Evolutionary conservation across 1,140 invertebrate species (phyloP), one percentile per base, ranked within the genome.

Genomic region (Drosophila nigromelanica): DNA sequence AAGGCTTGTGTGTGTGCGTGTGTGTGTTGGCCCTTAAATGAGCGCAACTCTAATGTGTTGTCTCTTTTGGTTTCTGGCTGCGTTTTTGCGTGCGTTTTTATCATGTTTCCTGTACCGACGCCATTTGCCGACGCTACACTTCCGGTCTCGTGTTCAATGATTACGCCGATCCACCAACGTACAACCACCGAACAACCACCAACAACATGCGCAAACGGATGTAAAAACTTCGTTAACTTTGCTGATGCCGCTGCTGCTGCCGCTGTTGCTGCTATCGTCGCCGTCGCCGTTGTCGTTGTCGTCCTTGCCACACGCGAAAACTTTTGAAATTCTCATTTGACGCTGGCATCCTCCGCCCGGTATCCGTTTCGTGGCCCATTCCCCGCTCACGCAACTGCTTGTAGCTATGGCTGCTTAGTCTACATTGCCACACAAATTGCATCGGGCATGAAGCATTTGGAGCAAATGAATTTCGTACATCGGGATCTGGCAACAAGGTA

Each of bases 361-460:
- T 52, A 79, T 78, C 66, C 76, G 58, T 48, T 76, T 14, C 50
- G 42, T 54, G 24, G 3, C 52, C 39, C 64, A 7, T 15, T 27
- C 33, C 50, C 33, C 33, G 14, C 14, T 18, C 30, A 27, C 68
- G 51, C 51, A 56, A 14, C 50, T 48, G n/a, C 51, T 55, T 50
- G 66, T 62, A 96, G 94, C 92, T 94, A 95, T 90, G 95, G 95
- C 52, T 95, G 95, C 87, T 92, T 96, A 82, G 94, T 96, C 74
- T 95, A 95, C 86, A 95, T 96, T 92, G 95, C 95, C 47, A 95
- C 94, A 67, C 96, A 97, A 93, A 96, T 97, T 90, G 95, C 96
- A 72, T 95, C 95, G 69, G 96, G 96, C 62, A 97, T 97, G 96
- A 97, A 96, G 91, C 97, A 97, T 92, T 93, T 97, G 90, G 96